Base-by-base conservation (phyloP, 2,113 vertebrate species). In the Sterna hirundo region DNA sequence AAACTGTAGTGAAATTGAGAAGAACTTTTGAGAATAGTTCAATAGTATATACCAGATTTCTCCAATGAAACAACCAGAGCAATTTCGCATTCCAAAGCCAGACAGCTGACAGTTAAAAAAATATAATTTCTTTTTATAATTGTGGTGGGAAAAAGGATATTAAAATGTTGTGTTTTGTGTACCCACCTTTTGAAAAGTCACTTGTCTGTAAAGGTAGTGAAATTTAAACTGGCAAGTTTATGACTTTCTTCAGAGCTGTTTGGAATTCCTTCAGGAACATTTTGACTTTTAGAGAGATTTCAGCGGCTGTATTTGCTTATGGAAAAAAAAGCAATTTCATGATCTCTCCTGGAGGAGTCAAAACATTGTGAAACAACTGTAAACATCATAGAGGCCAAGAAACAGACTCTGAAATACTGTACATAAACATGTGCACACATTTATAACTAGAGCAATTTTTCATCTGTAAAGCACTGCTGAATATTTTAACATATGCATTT, bases 331-430 rank as follows among this genome's bases (percentile, higher is more conserved):
- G 4, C 64, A 54, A 85, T 61, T 91, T 88, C 72, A 61, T 34
- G 55, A 82, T 86, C 80, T 38, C 38, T 92, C 52, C 49, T 88
- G 60, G 44, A 95, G 27, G 77, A 95, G 79, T 92, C 94, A 95
- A 96, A 97, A 95, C 88, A 96, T 97, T 96, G 92, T 89, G 94
- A 90, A 96, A 96, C 77, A 94, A 92, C 69, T 89, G 62, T 79
- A 97, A 97, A 93, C 68, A 94, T 58, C 66, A 78, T 1, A 92
- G 72, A 86, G 22, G 88, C 93, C 96, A 95, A 94, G 84, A 83
- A 95, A 93, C 58, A 80, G 92, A 65, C 49, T 46, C 81, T 66
- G 70, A 87, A 69, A 83, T 88, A 83, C 47, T 75, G 49, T 85
- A 93, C 70, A 75, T 88, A 93, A 95, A 90, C 60, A 87, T 40